A percentile compares a stretch with the other conserved stretches of the same genome.
phyloP scores from a whole-genome alignment of 2,888 invertebrate species.

The Gasteruption jaculator region DNA sequence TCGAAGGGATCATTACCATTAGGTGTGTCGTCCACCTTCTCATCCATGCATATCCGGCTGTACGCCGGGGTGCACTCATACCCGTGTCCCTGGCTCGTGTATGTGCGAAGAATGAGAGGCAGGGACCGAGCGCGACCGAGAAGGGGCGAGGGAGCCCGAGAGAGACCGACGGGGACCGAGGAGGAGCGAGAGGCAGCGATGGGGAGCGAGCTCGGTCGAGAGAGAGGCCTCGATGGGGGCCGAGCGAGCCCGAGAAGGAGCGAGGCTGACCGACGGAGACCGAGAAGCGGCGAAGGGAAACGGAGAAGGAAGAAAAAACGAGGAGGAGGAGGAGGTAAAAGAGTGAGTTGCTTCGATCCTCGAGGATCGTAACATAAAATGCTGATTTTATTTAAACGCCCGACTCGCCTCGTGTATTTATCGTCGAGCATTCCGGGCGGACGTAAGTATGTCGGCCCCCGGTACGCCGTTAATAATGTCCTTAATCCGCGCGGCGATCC shows the following conservation, averaged over 20 bases:
- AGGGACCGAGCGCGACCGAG: too few species aligned
- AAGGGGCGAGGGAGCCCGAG: slow-evolving; percentile 13
- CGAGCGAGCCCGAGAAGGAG: too few species aligned
- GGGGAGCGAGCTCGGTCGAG: too few species aligned
- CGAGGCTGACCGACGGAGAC: too few species aligned
- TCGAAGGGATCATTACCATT: slow-evolving; percentile 31
- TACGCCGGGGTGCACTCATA: too few species aligned
- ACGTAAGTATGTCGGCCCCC: slow-evolving; percentile 46
- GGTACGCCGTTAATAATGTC: slow-evolving; percentile 48
- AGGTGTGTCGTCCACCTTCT: slow-evolving; percentile 23
- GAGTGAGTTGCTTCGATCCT: slow-evolving; percentile 34
- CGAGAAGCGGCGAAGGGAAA: too few species aligned
- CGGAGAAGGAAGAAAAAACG: not conserved
- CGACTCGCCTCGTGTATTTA: slow-evolving; percentile 41
- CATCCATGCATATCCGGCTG: slow-evolving; percentile 13
- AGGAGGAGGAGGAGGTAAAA: not conserved
- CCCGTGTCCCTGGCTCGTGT: too few species aligned
- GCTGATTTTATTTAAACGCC: slow-evolving; percentile 48
- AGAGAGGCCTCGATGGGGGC: slow-evolving; percentile 10
- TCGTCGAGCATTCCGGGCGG: slow-evolving; percentile 45
- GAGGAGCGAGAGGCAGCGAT: too few species aligned
- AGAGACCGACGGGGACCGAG: slow-evolving; percentile 3
- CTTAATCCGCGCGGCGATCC: slow-evolving; percentile 43
- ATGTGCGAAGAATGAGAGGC: too few species aligned
- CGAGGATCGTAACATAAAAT: slow-evolving; percentile 46